phyloP scores from a whole-genome alignment of 2,797 vertebrate species.

The Heterohyrax brucei region DNA sequence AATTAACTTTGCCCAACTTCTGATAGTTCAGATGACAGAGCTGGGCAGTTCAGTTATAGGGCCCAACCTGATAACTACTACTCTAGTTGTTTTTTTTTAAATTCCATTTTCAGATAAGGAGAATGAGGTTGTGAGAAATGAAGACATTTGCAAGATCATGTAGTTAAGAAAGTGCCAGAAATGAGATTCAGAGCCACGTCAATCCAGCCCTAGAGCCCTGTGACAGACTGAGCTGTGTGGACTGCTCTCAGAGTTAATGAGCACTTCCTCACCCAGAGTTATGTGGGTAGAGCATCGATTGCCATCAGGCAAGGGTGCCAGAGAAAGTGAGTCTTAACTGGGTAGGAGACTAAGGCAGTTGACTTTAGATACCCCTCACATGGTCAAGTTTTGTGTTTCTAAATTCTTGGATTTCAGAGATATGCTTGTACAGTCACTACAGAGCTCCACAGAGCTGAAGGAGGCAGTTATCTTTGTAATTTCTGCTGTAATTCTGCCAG shows the following conservation, averaged over 20 bases:
- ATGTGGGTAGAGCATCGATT: not conserved
- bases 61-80: not conserved
- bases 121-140: slow-evolving; percentile 34
- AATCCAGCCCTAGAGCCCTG: not conserved
- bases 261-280: not conserved
- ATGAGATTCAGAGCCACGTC: not conserved
- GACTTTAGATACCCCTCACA: not conserved
- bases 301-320: not conserved
- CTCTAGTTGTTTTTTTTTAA: not conserved
- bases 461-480: not conserved
- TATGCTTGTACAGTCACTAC: slow-evolving; percentile 48
- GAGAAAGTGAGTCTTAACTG: not conserved
- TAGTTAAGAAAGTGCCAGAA: not conserved
- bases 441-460: slow-evolving; percentile 58
- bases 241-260: not conserved
- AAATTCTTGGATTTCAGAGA: not conserved
- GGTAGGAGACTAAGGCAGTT: not conserved
- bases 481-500: not conserved
- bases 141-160: not conserved
- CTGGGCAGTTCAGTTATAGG: not conserved
- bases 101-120: not conserved
- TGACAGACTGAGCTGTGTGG: not conserved
- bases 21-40: not conserved
- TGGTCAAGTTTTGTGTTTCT: slow-evolving; percentile 26
- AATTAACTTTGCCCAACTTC: slow-evolving; percentile 37